phyloP scores from a whole-genome alignment of 2,797 vertebrate genomes.

The Thunnus albacares region DNA sequence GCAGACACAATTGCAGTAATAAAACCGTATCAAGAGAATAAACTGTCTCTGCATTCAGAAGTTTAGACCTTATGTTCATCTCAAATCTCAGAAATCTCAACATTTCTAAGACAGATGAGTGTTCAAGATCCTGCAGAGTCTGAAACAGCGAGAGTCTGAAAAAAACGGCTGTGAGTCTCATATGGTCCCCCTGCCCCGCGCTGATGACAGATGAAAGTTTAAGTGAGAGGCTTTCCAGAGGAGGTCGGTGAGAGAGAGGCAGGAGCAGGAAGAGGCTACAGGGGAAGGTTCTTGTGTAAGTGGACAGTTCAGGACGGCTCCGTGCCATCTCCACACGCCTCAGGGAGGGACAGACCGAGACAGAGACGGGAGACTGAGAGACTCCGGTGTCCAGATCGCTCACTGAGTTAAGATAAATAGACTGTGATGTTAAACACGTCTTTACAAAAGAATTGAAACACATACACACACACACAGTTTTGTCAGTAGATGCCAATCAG shows the following conservation, averaged over 20 bases:
- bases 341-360: constrained; percentile 56
- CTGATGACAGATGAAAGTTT: constrained; percentile 54
- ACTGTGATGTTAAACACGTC: constrained; percentile 62
- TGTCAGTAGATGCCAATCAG: constrained; percentile 64
- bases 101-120: constrained; percentile 19
- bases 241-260: constrained; percentile 45
- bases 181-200: not conserved
- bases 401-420: constrained; percentile 76
- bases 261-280: constrained; percentile 42
- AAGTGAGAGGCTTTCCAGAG: constrained; percentile 62
- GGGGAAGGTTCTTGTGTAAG: constrained; percentile 54
- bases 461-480: constrained; percentile 27
- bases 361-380: constrained; percentile 69
- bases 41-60: not conserved
- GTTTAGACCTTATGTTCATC: not conserved
- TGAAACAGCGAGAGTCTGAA: constrained; percentile 13
- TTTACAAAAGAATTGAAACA: constrained; percentile 56
- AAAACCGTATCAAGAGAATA: not conserved
- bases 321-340: constrained; percentile 54
- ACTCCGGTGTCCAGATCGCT: constrained; percentile 70
- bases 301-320: constrained; percentile 56
- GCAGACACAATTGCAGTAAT: not conserved
- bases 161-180: constrained; percentile 42
- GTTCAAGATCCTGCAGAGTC: constrained; percentile 4
- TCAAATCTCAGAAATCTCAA: not conserved